Base-by-base conservation (phyloP, 2,888 invertebrate genomes). In the Drosophila robusta region DNA sequence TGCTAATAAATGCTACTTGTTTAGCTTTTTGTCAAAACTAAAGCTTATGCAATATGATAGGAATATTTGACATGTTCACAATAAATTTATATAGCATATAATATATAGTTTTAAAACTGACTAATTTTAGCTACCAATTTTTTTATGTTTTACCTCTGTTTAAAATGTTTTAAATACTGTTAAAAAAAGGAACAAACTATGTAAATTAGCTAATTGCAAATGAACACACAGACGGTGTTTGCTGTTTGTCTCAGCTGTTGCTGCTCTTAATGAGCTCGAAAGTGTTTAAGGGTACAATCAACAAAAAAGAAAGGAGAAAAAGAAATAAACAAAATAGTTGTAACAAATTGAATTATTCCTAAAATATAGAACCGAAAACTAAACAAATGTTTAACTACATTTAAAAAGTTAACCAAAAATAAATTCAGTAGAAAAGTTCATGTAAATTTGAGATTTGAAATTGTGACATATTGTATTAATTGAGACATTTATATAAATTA, bases 1-100 rank as follows among this genome's bases (percentile, higher is more conserved):
- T 54, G 57, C 54, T 55, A 71, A 76, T 62, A 77, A 74, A 72
- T 71, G 38, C 60, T 67, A 60, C 58, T 67, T 62, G 38, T 47
- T 62, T 22, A 46, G 18, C 41, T 47, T n/a, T 24, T 22, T 32
- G 24, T 39, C 38, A 14, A 6, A 11, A 1, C 1, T 6, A n/a
- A n/a, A 29, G 1, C 8, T 8, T 2, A 45, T 1, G 24, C 11
- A 2, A 16, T 26, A 39, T 16, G 8, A 8, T 9, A 9, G 14
- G n/a, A 14, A 38, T 38, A 14, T 38, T n/a, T n/a, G 4, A 29
- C 9, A 29, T 22, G 22, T 3, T 22, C 3, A 3, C 2, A 22
- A 22, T 3, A 22, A 18, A 18, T 18, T 18, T 18, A 18, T 18
- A 1, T 18, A 18, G 18, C 18, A 18, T 18, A 18, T 18, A 18